Percentiles rank a stretch among this genome's conserved stretches.
phyloP scores from a whole-genome alignment of 2,888 invertebrate species.

The Penaeus monodon region DNA sequence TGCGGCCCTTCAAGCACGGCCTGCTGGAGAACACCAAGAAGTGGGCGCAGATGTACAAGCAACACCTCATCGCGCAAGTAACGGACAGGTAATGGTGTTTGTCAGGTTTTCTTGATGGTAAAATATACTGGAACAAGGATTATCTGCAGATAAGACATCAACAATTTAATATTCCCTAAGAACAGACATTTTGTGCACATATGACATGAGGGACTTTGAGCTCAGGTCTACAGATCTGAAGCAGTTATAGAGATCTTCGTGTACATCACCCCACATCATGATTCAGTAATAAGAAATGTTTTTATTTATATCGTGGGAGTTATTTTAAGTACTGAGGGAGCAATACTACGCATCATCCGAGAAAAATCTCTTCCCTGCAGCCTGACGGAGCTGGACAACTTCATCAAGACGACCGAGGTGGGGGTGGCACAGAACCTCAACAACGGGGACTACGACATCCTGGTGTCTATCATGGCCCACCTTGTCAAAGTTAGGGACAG shows the following conservation, averaged over 20 bases:
- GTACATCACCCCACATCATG: too few species aligned
- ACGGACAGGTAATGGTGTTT: conserved; percentile 76
- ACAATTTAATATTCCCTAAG: too few species aligned
- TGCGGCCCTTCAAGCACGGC: conserved; percentile 90
- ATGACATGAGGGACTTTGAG: too few species aligned
- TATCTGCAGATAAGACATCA: too few species aligned
- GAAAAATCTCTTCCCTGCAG: conserved; percentile 69
- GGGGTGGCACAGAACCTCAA: conserved; percentile 83
- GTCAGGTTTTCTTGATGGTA: background rate
- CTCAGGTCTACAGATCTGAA: too few species aligned
- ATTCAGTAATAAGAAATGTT: too few species aligned
- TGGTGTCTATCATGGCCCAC: conserved; percentile 94
- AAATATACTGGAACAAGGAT: too few species aligned
- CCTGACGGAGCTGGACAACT: conserved; percentile 85
- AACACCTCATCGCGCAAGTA: conserved; percentile 91
- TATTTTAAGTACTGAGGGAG: too few species aligned
- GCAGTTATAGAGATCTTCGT: too few species aligned
- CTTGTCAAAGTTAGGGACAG: conserved; percentile 91
- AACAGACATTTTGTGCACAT: too few species aligned
- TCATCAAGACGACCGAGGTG: conserved; percentile 90
- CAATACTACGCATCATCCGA: too few species aligned
- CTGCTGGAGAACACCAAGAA: conserved; percentile 89
- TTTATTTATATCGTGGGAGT: too few species aligned
- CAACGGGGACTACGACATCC: conserved; percentile 89
- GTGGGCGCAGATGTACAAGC: conserved; percentile 97